Evolutionary conservation across 2,113 vertebrate species (phyloP).

Genomic region (Peromyscus californicus): DNA sequence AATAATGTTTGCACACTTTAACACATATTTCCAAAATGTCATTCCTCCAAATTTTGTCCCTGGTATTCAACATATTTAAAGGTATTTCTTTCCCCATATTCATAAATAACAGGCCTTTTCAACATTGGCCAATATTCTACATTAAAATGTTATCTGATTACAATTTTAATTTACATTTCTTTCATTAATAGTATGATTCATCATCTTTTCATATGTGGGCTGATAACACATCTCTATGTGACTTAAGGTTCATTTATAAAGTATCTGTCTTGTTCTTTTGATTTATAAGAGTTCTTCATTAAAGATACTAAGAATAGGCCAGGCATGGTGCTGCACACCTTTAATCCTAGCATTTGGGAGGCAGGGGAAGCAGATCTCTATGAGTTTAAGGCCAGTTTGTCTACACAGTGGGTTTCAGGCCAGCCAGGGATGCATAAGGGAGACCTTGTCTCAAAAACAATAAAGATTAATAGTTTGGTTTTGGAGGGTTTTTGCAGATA

Average conservation of each 20-base stretch:
- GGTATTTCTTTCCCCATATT: neutral
- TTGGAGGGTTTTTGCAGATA: neutral
- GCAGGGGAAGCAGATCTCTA: neutral
- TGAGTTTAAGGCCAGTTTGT: neutral
- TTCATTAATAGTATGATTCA: neutral
- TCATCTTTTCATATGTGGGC: neutral
- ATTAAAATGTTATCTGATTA: neutral
- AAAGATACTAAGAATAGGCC: neutral
- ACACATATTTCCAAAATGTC: neutral
- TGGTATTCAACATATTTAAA: neutral
- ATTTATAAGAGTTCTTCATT: neutral
- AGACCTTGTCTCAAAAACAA: neutral
- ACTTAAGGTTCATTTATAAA: slow-evolving; percentile 10
- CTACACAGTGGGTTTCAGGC: neutral
- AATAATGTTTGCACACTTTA: neutral
- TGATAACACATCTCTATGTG: neutral
- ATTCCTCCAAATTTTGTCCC: neutral
- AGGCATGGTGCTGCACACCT: neutral
- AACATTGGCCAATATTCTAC: neutral
- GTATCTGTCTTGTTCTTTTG: neutral
- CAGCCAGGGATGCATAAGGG: neutral
- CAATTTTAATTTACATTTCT: neutral
- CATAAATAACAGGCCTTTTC: neutral
- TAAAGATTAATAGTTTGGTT: neutral
- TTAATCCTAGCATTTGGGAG: neutral